Conservation (phyloP, 2,797 vertebrate species). For the Rhinoraja longicauda region DNA sequence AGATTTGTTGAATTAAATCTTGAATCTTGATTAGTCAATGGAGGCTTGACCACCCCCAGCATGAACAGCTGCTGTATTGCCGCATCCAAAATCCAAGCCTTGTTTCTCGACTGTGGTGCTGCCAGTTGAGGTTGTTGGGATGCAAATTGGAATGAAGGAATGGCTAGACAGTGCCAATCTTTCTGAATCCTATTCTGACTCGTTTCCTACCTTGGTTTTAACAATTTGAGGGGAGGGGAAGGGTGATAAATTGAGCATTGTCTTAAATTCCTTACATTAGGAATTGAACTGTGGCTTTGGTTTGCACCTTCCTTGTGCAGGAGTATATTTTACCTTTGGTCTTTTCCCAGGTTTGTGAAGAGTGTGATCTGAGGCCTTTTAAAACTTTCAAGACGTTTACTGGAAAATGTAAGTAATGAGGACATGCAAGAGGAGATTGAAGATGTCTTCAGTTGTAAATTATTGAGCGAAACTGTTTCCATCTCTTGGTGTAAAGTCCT, state of each 20-base stretch:
- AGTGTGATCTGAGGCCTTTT: slow-evolving; percentile 85
- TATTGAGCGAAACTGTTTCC: not conserved
- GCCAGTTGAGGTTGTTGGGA: not conserved
- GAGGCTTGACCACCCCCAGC: not conserved
- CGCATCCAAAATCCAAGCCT: not conserved
- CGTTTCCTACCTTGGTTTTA: not conserved
- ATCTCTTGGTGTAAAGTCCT: not conserved
- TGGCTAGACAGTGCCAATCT: not conserved
- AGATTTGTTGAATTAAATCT: not conserved
- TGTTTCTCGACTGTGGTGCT: not conserved
- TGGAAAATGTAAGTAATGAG: slow-evolving; percentile 83
- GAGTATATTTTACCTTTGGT: slow-evolving; percentile 19
- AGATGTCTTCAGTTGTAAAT: not conserved
- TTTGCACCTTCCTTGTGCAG: not conserved
- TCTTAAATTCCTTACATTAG: not conserved
- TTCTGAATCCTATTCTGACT: not conserved
- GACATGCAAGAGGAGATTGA: not conserved
- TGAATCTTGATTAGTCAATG: not conserved
- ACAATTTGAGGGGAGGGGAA: not conserved
- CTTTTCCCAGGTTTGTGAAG: slow-evolving; percentile 77
- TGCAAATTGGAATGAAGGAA: not conserved
- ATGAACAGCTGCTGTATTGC: not conserved
- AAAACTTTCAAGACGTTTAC: slow-evolving; percentile 96
- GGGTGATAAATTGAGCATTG: not conserved
- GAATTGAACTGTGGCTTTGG: not conserved